Conservation (phyloP, 2,797 vertebrate genomes). For the Furcifer pardalis region DNA sequence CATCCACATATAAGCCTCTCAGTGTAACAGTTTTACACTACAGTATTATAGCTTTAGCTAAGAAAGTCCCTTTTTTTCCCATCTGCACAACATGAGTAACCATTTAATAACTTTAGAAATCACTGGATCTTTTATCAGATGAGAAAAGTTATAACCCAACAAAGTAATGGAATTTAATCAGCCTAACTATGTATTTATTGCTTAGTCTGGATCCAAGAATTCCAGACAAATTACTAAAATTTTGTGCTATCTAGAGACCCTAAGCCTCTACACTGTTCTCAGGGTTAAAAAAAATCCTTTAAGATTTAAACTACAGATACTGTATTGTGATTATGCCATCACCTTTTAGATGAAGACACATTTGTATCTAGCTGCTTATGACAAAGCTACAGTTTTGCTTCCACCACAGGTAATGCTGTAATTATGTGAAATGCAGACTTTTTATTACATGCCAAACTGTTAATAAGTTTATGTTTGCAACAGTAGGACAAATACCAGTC, state of each 20-base stretch:
- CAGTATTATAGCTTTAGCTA: not conserved
- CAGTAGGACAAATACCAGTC: not conserved
- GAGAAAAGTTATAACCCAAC: not conserved
- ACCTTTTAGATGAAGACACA: not conserved
- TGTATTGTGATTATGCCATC: not conserved
- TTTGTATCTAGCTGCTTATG: not conserved
- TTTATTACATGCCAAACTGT: not conserved
- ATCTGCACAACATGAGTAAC: not conserved
- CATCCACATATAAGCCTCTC: not conserved
- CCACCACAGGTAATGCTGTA: not conserved
- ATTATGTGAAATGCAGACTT: not conserved
- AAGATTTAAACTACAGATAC: not conserved
- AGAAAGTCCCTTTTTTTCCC: constrained; percentile 26
- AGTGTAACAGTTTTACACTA: not conserved
- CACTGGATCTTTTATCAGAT: constrained; percentile 14
- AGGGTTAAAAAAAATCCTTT: not conserved
- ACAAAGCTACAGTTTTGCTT: not conserved
- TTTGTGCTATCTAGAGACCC: not conserved
- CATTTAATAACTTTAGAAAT: constrained; percentile 14
- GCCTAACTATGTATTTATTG: not conserved
- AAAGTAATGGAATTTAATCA: not conserved
- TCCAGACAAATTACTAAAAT: constrained; percentile 1
- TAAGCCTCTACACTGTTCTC: not conserved
- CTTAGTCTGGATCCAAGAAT: not conserved
- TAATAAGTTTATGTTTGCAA: not conserved